These are phyloP conservation scores for Pseudomyrmex cubaensis DNA, from an alignment of 1,140 invertebrate species.

Conservation along the genomic window DNA sequence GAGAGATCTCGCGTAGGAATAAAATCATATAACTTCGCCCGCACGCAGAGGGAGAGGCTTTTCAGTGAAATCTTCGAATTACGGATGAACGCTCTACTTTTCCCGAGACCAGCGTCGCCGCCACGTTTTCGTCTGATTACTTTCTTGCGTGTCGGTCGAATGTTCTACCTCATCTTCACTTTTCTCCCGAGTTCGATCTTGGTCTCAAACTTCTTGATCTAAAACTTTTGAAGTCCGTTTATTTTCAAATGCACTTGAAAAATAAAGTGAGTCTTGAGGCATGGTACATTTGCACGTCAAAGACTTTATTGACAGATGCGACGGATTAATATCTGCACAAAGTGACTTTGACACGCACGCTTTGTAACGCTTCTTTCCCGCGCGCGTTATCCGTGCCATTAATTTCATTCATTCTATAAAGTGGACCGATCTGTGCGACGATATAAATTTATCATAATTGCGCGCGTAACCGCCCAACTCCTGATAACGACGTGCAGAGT, in stretches of 20 bases:
- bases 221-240: background rate
- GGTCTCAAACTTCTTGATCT: background rate
- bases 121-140: slow-evolving; percentile 37
- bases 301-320: background rate
- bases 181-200: slow-evolving; percentile 7
- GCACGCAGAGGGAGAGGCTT: background rate
- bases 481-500: slow-evolving; percentile 31
- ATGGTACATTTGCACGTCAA: too few relatives aligned
- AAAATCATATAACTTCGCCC: slow-evolving; percentile 26
- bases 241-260: background rate
- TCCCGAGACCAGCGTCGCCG: slow-evolving; percentile 47
- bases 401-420: slow-evolving; percentile 35
- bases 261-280: too few relatives aligned
- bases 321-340: background rate
- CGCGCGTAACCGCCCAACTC: slow-evolving; percentile 9
- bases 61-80: slow-evolving; percentile 66
- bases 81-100: slow-evolving; percentile 54
- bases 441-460: slow-evolving; percentile 51
- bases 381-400: background rate
- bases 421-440: slow-evolving; percentile 5
- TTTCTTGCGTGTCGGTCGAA: slow-evolving; percentile 41
- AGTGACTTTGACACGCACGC: background rate
- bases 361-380: background rate
- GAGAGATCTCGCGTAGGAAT: slow-evolving; percentile 7
- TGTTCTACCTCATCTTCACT: slow-evolving; percentile 2